Conservation (phyloP, 2,888 invertebrate species). For the Scelioninae gen. 1 region DNA sequence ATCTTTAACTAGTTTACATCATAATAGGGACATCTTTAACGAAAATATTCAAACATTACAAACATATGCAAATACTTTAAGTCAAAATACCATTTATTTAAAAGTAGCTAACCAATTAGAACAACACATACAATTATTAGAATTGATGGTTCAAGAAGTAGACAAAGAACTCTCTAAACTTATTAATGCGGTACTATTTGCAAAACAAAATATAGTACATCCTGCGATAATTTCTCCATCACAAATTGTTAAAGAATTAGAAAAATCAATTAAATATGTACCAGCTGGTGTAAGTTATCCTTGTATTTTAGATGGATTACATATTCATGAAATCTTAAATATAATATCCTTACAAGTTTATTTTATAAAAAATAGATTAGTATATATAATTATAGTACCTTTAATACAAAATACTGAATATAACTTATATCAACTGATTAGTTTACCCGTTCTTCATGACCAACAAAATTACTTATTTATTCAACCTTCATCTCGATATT, state of each 20-base stretch:
- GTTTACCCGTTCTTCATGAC: neutral
- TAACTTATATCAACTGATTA: neutral
- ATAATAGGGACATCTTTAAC: conserved; percentile 19
- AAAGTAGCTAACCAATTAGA: conserved; percentile 4
- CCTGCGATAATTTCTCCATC: conserved; percentile 22
- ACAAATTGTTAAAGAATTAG: conserved; percentile 28
- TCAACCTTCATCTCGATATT: neutral
- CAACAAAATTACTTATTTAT: neutral
- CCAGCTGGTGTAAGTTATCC: conserved; percentile 11
- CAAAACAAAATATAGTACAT: conserved; percentile 26
- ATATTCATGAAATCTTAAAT: conserved; percentile 16
- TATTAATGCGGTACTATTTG: conserved; percentile 13
- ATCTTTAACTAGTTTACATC: conserved; percentile 29
- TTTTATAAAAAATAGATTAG: neutral
- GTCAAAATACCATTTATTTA: conserved; percentile 8
- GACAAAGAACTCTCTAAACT: conserved; percentile 14
- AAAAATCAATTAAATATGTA: conserved; percentile 7
- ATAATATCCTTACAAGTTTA: conserved; percentile 10
- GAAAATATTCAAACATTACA: conserved; percentile 20
- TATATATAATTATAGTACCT: neutral
- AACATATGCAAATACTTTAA: conserved; percentile 9
- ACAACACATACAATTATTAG: conserved; percentile 17
- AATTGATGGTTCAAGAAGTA: conserved; percentile 18
- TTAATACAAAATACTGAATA: neutral
- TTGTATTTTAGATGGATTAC: conserved; percentile 5